A percentile compares a stretch with the other conserved stretches of the same genome.
phyloP scores from a whole-genome alignment of 35 echinoderm and acorn worm species.

The Ophiothrix spiculata region DNA sequence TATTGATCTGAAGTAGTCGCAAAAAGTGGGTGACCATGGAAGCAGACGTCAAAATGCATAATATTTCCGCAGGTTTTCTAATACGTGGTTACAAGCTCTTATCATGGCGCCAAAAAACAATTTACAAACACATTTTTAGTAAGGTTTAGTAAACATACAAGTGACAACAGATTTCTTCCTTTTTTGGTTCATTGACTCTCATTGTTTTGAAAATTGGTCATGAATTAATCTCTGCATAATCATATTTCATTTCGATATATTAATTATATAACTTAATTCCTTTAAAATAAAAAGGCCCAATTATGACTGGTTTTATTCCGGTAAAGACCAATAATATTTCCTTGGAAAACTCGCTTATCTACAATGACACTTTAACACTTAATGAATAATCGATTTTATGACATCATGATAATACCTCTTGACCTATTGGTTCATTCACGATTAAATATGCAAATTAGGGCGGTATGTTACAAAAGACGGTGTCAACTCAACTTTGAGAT shows the following conservation, averaged over 20 bases:
- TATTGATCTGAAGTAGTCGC: background rate
- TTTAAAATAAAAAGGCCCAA: background rate
- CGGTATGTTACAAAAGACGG: background rate
- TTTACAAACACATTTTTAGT: background rate
- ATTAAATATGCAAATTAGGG: background rate
- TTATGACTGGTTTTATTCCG: background rate
- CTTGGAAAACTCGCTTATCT: background rate
- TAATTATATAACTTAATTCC: background rate
- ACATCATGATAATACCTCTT: conserved; percentile 6
- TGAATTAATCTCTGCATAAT: background rate
- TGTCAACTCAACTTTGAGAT: background rate
- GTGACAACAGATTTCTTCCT: background rate
- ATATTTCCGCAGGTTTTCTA: background rate
- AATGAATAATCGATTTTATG: conserved; percentile 1
- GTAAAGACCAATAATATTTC: too few species aligned
- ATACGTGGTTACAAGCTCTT: background rate
- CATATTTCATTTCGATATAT: background rate
- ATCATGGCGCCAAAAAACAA: background rate
- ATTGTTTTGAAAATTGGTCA: background rate
- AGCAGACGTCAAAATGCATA: background rate
- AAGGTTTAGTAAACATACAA: background rate
- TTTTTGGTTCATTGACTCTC: background rate
- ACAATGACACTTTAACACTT: background rate
- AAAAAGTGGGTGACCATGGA: background rate
- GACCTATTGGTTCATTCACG: background rate